Conservation (phyloP, 2,888 invertebrate genomes). For the Rhagonycha fulva region DNA sequence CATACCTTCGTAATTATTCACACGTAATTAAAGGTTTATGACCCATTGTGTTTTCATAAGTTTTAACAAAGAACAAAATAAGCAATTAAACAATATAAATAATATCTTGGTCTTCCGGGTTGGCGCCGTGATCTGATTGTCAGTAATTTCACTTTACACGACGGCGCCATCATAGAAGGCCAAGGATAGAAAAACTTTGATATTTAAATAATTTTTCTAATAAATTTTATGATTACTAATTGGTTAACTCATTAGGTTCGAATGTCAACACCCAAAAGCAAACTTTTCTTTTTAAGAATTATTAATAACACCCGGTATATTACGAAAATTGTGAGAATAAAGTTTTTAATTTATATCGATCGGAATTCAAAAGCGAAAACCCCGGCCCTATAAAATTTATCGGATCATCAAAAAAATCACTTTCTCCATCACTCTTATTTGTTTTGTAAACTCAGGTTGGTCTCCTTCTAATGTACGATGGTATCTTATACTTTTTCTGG, state of each 20-base stretch:
- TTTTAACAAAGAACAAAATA: conserved; percentile 1
- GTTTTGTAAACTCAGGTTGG: conserved; percentile 7
- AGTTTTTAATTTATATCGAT: conserved; percentile 36
- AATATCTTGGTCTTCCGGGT: conserved; percentile 7
- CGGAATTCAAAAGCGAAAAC: conserved; percentile 29
- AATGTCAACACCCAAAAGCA: neutral
- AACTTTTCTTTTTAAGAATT: neutral
- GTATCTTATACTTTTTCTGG: conserved; percentile 28
- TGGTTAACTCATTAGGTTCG: neutral
- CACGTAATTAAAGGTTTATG: conserved; percentile 3
- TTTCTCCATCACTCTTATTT: conserved; percentile 24
- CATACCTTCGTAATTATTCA: neutral
- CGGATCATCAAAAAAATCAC: conserved; percentile 26
- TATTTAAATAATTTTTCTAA: neutral
- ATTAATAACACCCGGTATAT: neutral
- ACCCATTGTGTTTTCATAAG: neutral
- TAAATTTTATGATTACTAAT: neutral
- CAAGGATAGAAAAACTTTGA: conserved; percentile 6
- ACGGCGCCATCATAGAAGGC: conserved; percentile 11
- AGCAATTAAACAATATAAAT: conserved; percentile 4
- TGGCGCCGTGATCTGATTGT: conserved; percentile 14
- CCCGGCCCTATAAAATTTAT: conserved; percentile 14
- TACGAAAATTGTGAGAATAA: conserved; percentile 33
- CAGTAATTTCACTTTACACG: conserved; percentile 4
- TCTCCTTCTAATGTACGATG: conserved; percentile 25